Conservation (phyloP, 35 echinoderm and acorn worm genomes). For the Hemicentrotus pulcherrimus region DNA sequence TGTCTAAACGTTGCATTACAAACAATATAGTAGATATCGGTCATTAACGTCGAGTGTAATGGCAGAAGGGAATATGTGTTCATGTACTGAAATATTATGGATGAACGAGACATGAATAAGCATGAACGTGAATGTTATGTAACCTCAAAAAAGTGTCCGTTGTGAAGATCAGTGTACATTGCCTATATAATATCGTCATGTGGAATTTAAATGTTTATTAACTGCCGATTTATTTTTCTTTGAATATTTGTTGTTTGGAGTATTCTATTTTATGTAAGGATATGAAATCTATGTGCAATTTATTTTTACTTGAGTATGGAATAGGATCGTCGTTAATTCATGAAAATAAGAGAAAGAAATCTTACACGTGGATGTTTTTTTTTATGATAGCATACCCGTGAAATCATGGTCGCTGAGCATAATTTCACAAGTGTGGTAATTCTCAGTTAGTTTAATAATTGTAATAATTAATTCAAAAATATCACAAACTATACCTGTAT, state of each 20-base stretch:
- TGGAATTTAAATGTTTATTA: background rate
- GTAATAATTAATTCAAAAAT: background rate
- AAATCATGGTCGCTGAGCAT: background rate
- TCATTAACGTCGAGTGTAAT: too few relatives aligned
- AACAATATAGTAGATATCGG: too few relatives aligned
- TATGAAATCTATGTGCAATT: background rate
- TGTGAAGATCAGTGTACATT: too few relatives aligned
- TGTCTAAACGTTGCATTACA: too few relatives aligned
- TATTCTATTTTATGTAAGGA: background rate
- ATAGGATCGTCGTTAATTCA: background rate
- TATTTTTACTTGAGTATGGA: background rate
- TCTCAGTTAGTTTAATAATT: background rate
- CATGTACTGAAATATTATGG: background rate
- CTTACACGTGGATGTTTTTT: background rate
- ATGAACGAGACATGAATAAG: background rate
- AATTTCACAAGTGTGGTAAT: background rate
- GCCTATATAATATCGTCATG: too few relatives aligned
- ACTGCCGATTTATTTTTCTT: background rate
- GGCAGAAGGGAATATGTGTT: background rate
- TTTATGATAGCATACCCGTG: background rate
- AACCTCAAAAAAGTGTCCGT: too few relatives aligned
- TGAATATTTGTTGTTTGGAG: background rate
- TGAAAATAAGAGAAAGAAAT: background rate
- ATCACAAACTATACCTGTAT: background rate
- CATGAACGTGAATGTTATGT: background rate